Base-by-base conservation (phyloP, 2,113 vertebrate species). In the Cairina moschata region DNA sequence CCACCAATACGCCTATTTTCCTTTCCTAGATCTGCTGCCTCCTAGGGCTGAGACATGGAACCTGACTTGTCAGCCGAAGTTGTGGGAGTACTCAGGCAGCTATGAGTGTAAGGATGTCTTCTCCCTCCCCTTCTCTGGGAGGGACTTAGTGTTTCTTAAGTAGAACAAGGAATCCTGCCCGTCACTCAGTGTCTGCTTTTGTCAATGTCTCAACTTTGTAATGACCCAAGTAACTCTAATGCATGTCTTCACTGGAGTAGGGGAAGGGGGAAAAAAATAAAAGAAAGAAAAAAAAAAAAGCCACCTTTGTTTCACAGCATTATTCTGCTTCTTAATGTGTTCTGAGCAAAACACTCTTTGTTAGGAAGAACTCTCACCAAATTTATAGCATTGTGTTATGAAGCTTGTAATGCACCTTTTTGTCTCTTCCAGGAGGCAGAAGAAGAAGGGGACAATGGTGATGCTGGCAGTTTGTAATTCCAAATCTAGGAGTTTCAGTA, bases 201-300 rank as follows among this genome's bases (percentile, higher is more conserved):
- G 56, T 56, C 38, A 40, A 0, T 25, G 22, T 44, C 55, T 84
- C 36, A 67, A 62, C 22, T 58, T 74, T 76, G 76, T 26, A 69
- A 77, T 9, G 17, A 58, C 9, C 14, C 32, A 50, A 62, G 20
- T 54, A 77, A 11, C n/a, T 90, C 54, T 78, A 40, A 67, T 34
- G 18, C 58, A 91, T 87, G 69, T 28, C 32, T 62, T 25, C 0
- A 0, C 63, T 91, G 0, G 0, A 76, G 3, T 32, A 86, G 28
- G 29, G 62, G 9, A 18, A 25, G n/a, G 55, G 28, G 13, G 12
- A 26, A 56, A 26, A 8, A 11, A 7, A 28, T 29, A 56, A 54
- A 21, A 18, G 8, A 46, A 46, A 44, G 16, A 44, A 46, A 46
- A 46, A 44, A 44, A 46, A 18, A 46, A 46, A 44, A 17, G 17